A percentile compares a stretch with the other conserved stretches of the same genome.
phyloP scores from a whole-genome alignment of 2,113 vertebrate species.

The Rhea americana region DNA sequence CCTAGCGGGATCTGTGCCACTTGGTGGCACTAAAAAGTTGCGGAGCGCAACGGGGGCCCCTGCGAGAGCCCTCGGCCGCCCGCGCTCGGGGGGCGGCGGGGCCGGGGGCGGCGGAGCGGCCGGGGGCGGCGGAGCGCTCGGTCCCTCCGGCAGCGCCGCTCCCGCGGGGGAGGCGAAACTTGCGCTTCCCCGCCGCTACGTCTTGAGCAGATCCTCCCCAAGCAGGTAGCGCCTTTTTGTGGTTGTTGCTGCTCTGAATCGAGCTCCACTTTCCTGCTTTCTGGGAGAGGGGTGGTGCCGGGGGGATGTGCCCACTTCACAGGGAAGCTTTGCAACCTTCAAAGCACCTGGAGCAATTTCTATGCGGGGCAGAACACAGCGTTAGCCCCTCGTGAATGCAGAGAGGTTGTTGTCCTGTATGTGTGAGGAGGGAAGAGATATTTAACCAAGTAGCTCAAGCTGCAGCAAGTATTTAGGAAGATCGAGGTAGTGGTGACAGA shows the following conservation, averaged over 20 bases:
- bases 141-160: fast-evolving
- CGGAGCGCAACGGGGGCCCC: conserved; percentile 21
- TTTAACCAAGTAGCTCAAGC: not conserved
- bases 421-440: not conserved
- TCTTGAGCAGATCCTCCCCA: not conserved
- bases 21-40: conserved; percentile 84
- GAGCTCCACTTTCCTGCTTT: not conserved
- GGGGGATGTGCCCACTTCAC: not conserved
- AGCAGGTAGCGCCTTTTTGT: not conserved
- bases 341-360: not conserved
- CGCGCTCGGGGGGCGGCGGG: too few relatives aligned
- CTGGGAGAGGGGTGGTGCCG: not conserved
- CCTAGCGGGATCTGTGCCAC: conserved; percentile 75
- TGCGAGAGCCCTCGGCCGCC: not conserved
- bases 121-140: not conserved
- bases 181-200: not conserved
- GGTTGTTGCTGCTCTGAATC: not conserved
- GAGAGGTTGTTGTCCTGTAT: not conserved
- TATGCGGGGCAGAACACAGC: not conserved
- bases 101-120: not conserved
- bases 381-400: not conserved
- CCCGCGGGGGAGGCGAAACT: not conserved
- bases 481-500: conserved; percentile 28
- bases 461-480: conserved; percentile 38
- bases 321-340: not conserved